Evolutionary conservation across 2,113 vertebrate genomes (phyloP).

Genomic region (Microcebus tavaratra): DNA sequence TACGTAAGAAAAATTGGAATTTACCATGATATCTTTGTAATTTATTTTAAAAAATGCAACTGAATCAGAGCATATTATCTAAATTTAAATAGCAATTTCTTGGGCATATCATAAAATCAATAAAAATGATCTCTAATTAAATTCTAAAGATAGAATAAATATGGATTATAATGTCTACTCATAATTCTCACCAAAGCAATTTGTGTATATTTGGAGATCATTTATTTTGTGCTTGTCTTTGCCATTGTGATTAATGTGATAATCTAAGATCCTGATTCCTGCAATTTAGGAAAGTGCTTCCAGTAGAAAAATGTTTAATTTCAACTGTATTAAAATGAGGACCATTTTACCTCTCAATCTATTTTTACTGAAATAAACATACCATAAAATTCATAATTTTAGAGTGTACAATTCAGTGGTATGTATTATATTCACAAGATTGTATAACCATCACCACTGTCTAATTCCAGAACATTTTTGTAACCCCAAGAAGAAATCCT

Average conservation of each 20-base stretch:
- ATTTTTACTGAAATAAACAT: background rate
- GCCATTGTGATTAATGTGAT: background rate
- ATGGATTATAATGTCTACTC: background rate
- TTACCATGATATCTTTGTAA: background rate
- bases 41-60: background rate
- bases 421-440: background rate
- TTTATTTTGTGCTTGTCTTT: background rate
- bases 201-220: background rate
- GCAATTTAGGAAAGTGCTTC: background rate
- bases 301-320: background rate
- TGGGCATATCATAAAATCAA: background rate
- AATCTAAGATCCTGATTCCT: background rate
- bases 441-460: background rate
- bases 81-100: background rate
- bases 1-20: background rate
- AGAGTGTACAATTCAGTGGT: background rate
- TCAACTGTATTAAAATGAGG: background rate
- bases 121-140: background rate
- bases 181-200: background rate
- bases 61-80: background rate
- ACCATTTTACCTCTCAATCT: background rate
- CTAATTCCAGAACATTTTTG: background rate
- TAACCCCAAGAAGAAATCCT: background rate
- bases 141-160: background rate
- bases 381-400: background rate